phyloP scores from a whole-genome alignment of 2,888 invertebrate species.

The Tiphia femorata region DNA sequence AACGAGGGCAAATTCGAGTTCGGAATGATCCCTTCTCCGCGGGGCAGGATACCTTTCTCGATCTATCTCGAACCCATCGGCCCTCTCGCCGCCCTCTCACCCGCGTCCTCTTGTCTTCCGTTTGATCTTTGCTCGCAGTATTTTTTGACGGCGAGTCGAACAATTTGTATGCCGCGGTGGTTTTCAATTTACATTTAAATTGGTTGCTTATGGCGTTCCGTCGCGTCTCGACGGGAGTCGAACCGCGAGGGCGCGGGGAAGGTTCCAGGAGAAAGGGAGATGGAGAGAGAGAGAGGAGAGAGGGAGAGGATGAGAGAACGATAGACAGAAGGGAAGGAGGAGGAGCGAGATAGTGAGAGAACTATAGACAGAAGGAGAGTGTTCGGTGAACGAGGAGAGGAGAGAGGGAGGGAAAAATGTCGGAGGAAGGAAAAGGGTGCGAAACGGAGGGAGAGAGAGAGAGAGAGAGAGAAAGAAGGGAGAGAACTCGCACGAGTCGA shows the following conservation, averaged over 20 bases:
- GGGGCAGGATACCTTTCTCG: slow-evolving; percentile 23
- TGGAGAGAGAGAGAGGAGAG: slow-evolving; percentile 2
- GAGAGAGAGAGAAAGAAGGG: slow-evolving; percentile 1
- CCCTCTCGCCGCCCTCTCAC: slow-evolving; percentile 32
- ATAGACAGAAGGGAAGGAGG: slow-evolving; percentile 1
- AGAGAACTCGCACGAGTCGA: slow-evolving; percentile 6
- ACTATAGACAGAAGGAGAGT: too few relatives aligned
- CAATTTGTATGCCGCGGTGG: slow-evolving; percentile 69
- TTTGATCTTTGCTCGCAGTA: slow-evolving; percentile 68
- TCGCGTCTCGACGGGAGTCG: slow-evolving; percentile 67
- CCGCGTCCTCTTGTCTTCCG: slow-evolving; percentile 60
- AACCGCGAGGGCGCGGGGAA: too few relatives aligned
- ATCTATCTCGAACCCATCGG: slow-evolving; percentile 9
- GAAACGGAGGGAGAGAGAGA: neutral
- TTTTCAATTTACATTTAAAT: slow-evolving; percentile 70
- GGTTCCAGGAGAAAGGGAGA: slow-evolving; percentile 11
- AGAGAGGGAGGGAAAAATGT: slow-evolving; percentile 7
- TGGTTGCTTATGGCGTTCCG: slow-evolving; percentile 68
- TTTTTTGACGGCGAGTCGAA: slow-evolving; percentile 69
- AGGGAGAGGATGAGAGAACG: slow-evolving; percentile 1
- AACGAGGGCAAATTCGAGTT: too few relatives aligned
- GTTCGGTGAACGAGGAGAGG: slow-evolving; percentile 3
- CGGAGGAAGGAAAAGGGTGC: too few relatives aligned
- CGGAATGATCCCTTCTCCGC: slow-evolving; percentile 5
- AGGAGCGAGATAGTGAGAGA: slow-evolving; percentile 1